phyloP scores from a whole-genome alignment of 2,797 vertebrate species.

The Anabacerthia variegaticeps region DNA sequence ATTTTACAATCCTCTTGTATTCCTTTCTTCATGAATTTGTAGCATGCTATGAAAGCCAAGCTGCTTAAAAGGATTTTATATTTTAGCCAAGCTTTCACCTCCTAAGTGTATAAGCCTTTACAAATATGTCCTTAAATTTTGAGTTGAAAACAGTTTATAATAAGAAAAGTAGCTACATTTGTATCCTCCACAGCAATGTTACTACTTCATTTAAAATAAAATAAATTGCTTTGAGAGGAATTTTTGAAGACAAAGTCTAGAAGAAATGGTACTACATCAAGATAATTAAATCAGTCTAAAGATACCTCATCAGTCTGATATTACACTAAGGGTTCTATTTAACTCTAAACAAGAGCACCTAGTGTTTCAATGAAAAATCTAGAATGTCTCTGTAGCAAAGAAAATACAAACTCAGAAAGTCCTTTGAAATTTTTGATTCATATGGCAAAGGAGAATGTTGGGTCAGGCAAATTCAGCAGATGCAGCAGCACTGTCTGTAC shows the following conservation, averaged over 20 bases:
- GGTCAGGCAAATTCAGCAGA: not conserved
- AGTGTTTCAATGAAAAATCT: not conserved
- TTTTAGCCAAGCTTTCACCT: slow-evolving; percentile 40
- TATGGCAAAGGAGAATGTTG: not conserved
- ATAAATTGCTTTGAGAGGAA: not conserved
- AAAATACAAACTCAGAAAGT: not conserved
- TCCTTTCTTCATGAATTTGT: slow-evolving; percentile 56
- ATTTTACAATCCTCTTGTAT: slow-evolving; percentile 56
- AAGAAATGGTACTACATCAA: not conserved
- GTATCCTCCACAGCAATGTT: not conserved
- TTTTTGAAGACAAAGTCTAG: not conserved
- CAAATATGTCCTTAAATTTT: slow-evolving; percentile 14
- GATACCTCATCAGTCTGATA: not conserved
- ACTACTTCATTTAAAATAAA: not conserved
- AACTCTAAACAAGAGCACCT: not conserved
- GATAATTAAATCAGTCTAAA: not conserved
- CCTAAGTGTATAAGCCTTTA: slow-evolving; percentile 22
- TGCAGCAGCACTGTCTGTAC: rapidly evolving
- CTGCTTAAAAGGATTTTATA: slow-evolving; percentile 54
- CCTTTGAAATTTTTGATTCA: not conserved
- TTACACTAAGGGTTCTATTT: not conserved
- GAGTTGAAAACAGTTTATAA: not conserved
- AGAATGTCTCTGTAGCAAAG: not conserved
- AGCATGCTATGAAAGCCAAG: slow-evolving; percentile 24
- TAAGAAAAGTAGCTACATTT: not conserved